These are phyloP conservation scores for Lepus timidus DNA, from an alignment of 2,113 vertebrate species.

Conservation along the genomic window DNA sequence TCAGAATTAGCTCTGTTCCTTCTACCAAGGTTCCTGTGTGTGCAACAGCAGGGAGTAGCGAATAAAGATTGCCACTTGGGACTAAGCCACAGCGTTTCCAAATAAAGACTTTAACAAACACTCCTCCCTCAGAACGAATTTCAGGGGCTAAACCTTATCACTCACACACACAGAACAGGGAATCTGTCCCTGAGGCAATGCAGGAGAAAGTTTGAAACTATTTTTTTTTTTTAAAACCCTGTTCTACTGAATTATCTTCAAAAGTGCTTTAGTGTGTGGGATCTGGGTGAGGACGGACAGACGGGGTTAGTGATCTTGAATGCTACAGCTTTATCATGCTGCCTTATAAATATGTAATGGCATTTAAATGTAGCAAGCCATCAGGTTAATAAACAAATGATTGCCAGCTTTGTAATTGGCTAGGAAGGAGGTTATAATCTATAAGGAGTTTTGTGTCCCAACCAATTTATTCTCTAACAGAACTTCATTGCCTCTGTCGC, in stretches of 20 bases:
- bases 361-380: slow-evolving; percentile 74
- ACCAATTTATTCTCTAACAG: slow-evolving; percentile 69
- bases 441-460: slow-evolving; percentile 74
- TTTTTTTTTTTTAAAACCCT: neutral
- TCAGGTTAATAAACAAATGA: slow-evolving; percentile 84
- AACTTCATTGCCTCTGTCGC: slow-evolving; percentile 57
- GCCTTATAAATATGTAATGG: slow-evolving; percentile 81
- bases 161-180: neutral
- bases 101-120: neutral
- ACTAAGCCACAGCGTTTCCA: neutral
- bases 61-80: neutral
- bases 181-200: slow-evolving; percentile 49
- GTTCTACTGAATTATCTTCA: slow-evolving; percentile 67
- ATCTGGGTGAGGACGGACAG: slow-evolving; percentile 35
- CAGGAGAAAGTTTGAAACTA: slow-evolving; percentile 49
- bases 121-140: slow-evolving; percentile 16
- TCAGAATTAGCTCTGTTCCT: neutral
- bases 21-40: fast-evolving
- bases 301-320: slow-evolving; percentile 63
- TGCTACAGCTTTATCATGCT: slow-evolving; percentile 65
- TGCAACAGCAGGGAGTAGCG: fast-evolving
- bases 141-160: slow-evolving; percentile 36
- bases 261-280: slow-evolving; percentile 1
- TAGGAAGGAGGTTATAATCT: slow-evolving; percentile 76
- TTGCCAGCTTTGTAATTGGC: slow-evolving; percentile 80